Percentiles rank a stretch among this genome's conserved stretches.
These are phyloP conservation scores for Druceiella hillmani DNA, from an alignment of 2,888 invertebrate genomes.

Conservation along the genomic window DNA sequence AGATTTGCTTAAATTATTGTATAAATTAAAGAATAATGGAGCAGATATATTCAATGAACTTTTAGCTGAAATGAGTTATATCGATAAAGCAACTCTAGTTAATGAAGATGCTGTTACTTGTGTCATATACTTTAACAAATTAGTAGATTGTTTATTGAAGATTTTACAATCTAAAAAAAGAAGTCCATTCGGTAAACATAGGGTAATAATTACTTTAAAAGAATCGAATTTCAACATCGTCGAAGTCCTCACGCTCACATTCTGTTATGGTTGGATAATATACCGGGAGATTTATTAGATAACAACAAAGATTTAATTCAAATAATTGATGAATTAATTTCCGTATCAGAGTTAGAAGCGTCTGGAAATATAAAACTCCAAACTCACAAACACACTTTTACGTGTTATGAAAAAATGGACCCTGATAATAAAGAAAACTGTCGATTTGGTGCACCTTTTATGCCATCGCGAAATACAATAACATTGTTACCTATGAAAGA, in stretches of 20 bases:
- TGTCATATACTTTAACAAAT: constrained; percentile 21
- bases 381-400: constrained; percentile 29
- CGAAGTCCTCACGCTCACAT: constrained; percentile 17
- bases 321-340: constrained; percentile 26
- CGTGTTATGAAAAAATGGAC: constrained; percentile 27
- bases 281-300: constrained; percentile 24
- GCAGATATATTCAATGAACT: constrained; percentile 7
- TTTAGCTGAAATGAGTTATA: constrained; percentile 12
- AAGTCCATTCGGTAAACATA: constrained; percentile 19
- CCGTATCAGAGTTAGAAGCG: constrained; percentile 26
- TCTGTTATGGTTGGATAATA: constrained; percentile 21
- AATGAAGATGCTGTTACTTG: too few relatives aligned
- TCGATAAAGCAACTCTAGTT: constrained; percentile 20
- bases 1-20: constrained; percentile 21
- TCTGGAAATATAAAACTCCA: constrained; percentile 27
- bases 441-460: constrained; percentile 29
- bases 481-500: constrained; percentile 27
- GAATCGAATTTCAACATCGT: constrained; percentile 21
- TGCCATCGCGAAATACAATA: constrained; percentile 25
- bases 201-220: constrained; percentile 18
- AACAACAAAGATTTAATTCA: constrained; percentile 21
- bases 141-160: constrained; percentile 14
- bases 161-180: constrained; percentile 15
- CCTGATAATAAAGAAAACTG: constrained; percentile 26
- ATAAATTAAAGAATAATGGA: constrained; percentile 21